Evolutionary conservation across 2,113 vertebrate genomes (phyloP).

Genomic region (Calyptomena viridis): DNA sequence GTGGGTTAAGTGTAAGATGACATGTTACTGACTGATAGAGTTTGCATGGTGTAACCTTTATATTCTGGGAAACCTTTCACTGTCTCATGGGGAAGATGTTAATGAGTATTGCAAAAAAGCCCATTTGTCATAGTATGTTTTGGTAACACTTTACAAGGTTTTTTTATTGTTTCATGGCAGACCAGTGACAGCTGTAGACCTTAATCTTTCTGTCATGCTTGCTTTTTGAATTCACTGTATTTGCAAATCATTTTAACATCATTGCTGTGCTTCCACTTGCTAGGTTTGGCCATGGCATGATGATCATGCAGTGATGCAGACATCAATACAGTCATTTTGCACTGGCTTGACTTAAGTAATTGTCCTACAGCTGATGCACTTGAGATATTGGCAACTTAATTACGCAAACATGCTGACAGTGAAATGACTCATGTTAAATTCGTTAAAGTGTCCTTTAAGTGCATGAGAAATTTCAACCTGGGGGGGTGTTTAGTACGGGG

Average conservation of each 20-base stretch:
- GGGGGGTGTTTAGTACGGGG: neutral
- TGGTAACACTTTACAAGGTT: neutral
- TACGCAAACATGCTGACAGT: neutral
- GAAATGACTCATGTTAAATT: neutral
- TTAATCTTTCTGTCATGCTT: neutral
- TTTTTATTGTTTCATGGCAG: neutral
- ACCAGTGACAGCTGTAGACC: neutral
- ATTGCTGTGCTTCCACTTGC: neutral
- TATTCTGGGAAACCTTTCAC: neutral
- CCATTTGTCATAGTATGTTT: neutral
- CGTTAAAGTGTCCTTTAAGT: neutral
- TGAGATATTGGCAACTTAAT: slow-evolving; percentile 3
- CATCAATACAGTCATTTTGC: neutral
- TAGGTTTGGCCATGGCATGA: neutral
- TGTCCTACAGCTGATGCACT: neutral
- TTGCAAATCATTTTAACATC: neutral
- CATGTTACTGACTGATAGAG: neutral
- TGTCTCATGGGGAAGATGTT: neutral
- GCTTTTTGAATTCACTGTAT: neutral
- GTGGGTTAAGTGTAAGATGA: neutral
- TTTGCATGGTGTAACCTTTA: slow-evolving; percentile 16
- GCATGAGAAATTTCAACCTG: neutral
- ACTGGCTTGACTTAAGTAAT: neutral
- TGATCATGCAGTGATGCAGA: neutral
- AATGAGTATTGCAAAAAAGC: neutral